A percentile compares a stretch with the other conserved stretches of the same genome.
phyloP scores from a whole-genome alignment of 2,797 vertebrate species.

The Ctenosaura bakeri region DNA sequence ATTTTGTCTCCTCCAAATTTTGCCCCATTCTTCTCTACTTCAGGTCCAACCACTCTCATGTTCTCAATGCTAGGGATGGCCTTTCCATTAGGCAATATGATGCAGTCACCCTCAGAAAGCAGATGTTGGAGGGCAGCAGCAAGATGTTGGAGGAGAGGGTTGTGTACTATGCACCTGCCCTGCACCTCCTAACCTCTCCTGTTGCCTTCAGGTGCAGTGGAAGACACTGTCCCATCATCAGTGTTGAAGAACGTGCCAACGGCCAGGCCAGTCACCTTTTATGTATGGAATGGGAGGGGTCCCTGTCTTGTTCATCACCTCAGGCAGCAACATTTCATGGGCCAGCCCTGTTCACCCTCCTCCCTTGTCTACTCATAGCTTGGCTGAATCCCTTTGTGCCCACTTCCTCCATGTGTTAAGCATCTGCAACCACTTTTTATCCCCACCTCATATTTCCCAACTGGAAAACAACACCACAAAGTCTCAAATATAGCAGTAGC shows the following conservation, averaged over 20 bases:
- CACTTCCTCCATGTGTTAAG: not conserved
- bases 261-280: not conserved
- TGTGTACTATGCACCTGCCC: not conserved
- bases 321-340: not conserved
- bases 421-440: not conserved
- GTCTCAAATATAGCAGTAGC: not conserved
- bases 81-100: not conserved
- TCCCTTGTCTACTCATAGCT: not conserved
- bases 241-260: not conserved
- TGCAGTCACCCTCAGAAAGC: not conserved
- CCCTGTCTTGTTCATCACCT: not conserved
- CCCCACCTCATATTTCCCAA: not conserved
- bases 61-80: not conserved
- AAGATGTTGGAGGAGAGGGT: not conserved
- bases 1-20: not conserved
- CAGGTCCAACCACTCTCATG: not conserved
- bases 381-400: not conserved
- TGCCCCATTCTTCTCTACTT: not conserved
- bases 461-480: not conserved
- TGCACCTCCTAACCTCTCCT: not conserved
- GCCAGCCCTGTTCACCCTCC: not conserved
- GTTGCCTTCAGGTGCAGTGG: not conserved
- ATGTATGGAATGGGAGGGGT: not conserved
- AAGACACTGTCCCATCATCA: not conserved
- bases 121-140: not conserved